Percentiles rank a stretch among this genome's conserved stretches.
Conservation (phyloP, 2,113 vertebrate genomes). For the Myrmecophaga tridactyla region DNA sequence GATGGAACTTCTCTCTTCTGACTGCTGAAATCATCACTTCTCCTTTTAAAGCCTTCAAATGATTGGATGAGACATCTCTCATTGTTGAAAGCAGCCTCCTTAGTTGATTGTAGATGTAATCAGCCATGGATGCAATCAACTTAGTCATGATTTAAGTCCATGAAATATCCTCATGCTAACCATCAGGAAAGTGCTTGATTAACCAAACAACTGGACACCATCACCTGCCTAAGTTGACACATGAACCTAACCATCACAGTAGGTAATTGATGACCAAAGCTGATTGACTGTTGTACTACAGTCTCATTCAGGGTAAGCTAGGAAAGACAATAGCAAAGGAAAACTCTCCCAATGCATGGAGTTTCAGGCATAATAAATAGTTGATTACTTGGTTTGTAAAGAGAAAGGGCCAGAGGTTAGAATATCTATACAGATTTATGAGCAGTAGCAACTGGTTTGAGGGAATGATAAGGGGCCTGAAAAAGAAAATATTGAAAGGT, state of each 20-base stretch:
- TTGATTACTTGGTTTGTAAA: neutral
- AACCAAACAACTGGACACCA: too few relatives aligned
- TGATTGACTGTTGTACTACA: neutral
- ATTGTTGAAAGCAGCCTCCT: too few relatives aligned
- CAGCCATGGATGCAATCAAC: too few relatives aligned
- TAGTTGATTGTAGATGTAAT: too few relatives aligned
- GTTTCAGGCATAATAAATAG: neutral
- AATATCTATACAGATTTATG: neutral
- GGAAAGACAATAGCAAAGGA: neutral
- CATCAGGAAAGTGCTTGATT: too few relatives aligned
- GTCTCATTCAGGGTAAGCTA: neutral
- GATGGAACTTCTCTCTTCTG: too few relatives aligned
- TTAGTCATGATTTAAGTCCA: too few relatives aligned
- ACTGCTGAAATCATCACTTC: too few relatives aligned
- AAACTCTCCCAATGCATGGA: neutral
- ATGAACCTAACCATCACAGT: neutral
- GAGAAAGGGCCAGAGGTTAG: neutral
- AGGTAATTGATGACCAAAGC: neutral
- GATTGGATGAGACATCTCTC: too few relatives aligned
- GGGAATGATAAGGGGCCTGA: neutral
- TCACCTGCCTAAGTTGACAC: too few relatives aligned
- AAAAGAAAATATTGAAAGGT: neutral
- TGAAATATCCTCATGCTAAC: too few relatives aligned
- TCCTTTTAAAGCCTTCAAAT: too few relatives aligned
- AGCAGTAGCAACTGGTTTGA: neutral